Evolutionary conservation across 2,113 vertebrate species (phyloP).

Genomic region (Pseudorectes ferrugineus): DNA sequence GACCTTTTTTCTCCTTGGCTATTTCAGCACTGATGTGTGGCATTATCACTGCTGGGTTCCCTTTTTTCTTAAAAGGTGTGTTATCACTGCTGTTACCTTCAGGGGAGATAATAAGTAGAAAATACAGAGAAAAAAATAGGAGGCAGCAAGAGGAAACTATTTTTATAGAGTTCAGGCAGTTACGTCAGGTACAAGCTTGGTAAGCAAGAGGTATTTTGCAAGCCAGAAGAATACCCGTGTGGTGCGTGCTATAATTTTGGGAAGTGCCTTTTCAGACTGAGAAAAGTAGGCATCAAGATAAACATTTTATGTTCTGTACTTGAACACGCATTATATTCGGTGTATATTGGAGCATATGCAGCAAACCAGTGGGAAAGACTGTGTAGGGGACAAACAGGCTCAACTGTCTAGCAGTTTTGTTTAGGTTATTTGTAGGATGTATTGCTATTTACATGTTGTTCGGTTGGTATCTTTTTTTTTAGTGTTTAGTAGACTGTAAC

Average conservation of each 20-base stretch:
- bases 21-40: neutral
- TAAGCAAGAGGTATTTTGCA: neutral
- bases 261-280: neutral
- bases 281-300: neutral
- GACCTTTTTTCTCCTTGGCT: neutral
- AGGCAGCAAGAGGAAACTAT: neutral
- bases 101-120: neutral
- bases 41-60: neutral
- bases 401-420: neutral
- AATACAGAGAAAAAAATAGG: neutral
- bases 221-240: neutral
- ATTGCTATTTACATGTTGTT: neutral
- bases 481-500: neutral
- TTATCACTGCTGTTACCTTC: neutral
- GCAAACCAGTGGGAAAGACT: neutral
- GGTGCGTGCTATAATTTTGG: neutral
- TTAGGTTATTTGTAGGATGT: neutral
- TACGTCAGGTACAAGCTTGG: neutral
- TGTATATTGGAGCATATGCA: rapidly evolving
- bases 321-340: rapidly evolving
- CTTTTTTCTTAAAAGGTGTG: neutral
- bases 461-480: neutral
- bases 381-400: neutral
- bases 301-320: neutral
- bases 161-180: neutral